Evolutionary conservation across 2,113 vertebrate species (phyloP).

Genomic region (Pontoporia blainvillei): DNA sequence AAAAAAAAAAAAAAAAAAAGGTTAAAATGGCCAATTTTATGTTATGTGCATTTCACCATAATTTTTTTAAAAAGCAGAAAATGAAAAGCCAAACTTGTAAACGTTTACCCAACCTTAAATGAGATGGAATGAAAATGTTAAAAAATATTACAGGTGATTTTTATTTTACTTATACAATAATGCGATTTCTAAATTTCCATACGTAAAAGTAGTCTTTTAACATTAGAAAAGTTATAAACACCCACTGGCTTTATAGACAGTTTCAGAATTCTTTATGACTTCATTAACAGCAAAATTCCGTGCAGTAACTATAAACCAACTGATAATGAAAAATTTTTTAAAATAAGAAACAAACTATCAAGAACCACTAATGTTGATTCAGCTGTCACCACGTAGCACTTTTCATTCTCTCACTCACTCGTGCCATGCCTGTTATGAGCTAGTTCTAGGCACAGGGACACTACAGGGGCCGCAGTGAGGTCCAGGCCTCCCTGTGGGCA

Average conservation of each 20-base stretch:
- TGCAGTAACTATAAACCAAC: background rate
- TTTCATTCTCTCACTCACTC: background rate
- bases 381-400: accelerated
- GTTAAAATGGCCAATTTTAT: accelerated
- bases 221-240: background rate
- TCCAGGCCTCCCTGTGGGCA: background rate
- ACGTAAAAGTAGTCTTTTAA: background rate
- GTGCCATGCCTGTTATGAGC: accelerated
- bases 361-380: accelerated
- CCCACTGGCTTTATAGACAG: background rate
- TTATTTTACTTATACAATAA: conserved; percentile 18
- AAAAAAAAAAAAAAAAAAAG: too few species aligned
- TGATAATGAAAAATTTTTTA: background rate
- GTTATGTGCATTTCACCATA: background rate
- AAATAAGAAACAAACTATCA: background rate
- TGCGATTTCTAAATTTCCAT: background rate
- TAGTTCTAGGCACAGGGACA: background rate
- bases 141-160: background rate
- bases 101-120: background rate
- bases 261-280: conserved; percentile 1
- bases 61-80: background rate
- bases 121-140: background rate
- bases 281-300: background rate
- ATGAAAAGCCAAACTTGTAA: background rate
- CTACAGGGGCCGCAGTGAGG: background rate